Percentiles rank a stretch among this genome's conserved stretches.
These are phyloP conservation scores for Caenorhabditis sp. DNA, from an alignment of 2,888 invertebrate genomes.

Conservation along the genomic window DNA sequence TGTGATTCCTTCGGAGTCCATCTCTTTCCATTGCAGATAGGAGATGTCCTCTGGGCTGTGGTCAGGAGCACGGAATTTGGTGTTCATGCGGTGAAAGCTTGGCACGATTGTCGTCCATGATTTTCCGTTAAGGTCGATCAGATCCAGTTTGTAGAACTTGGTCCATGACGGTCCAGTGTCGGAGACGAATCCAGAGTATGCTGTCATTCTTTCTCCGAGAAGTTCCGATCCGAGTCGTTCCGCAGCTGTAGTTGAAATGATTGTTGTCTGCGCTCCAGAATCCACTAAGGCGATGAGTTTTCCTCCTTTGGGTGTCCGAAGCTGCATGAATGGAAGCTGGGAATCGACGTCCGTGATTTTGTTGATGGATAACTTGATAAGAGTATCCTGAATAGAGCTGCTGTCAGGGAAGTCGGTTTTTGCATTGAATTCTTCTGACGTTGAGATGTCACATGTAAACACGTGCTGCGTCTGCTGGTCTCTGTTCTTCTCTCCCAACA, in stretches of 20 bases:
- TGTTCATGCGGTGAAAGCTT: neutral
- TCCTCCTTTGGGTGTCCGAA: neutral
- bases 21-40: neutral
- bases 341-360: neutral
- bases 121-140: neutral
- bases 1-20: neutral
- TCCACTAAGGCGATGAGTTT: neutral
- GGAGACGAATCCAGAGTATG: neutral
- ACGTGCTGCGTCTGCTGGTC: too few species aligned
- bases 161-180: neutral
- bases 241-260: neutral
- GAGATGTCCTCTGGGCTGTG: neutral
- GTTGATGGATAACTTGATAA: neutral
- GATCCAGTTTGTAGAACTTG: neutral
- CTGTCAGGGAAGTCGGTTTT: neutral
- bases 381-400: neutral
- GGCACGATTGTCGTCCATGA: neutral
- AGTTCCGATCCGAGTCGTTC: neutral
- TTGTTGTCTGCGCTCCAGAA: neutral
- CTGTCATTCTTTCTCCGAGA: neutral
- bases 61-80: neutral
- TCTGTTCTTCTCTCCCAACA: too few species aligned
- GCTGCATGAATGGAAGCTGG: constrained; percentile 6
- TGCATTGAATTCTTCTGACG: neutral
- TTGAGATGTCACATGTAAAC: too few species aligned